Evolutionary conservation across 1,140 invertebrate genomes (phyloP).

Genomic region (Tachypleus tridentatus): DNA sequence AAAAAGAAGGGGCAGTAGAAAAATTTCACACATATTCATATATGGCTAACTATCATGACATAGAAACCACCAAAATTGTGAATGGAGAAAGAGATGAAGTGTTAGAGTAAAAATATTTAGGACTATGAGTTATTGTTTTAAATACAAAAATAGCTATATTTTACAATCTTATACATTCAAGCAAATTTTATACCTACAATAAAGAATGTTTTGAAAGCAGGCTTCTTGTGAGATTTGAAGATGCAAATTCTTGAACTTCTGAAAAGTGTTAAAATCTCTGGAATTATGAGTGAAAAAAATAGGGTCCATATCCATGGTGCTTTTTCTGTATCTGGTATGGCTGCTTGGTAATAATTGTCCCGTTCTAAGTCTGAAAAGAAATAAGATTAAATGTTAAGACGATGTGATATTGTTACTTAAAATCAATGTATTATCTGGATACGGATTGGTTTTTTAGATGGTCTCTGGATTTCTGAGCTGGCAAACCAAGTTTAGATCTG

Average conservation of each 20-base stretch:
- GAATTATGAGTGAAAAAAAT: conserved; percentile 68
- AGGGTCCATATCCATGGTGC: conserved; percentile 88
- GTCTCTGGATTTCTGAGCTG: no score
- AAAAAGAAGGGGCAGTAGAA: background rate
- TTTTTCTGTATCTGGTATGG: conserved; percentile 51
- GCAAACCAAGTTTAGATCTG: no score
- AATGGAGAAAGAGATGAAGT: background rate
- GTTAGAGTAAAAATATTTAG: background rate
- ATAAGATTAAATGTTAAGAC: no score
- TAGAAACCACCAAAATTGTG: background rate
- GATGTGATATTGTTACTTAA: no score
- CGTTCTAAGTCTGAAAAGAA: conserved; percentile 16
- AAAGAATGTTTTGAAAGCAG: conserved; percentile 19
- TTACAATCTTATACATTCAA: background rate
- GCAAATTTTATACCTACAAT: conserved; percentile 12
- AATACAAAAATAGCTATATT: background rate
- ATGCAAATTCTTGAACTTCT: conserved; percentile 74
- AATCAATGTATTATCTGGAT: no score
- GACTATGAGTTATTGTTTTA: background rate
- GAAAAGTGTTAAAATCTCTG: conserved; percentile 75
- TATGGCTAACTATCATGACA: background rate
- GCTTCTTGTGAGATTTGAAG: conserved; percentile 49
- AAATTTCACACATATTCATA: background rate
- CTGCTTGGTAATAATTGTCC: conserved; percentile 23
- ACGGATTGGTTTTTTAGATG: no score